These are phyloP conservation scores for Falco peregrinus DNA, from an alignment of 2,797 vertebrate genomes.

Conservation along the genomic window DNA sequence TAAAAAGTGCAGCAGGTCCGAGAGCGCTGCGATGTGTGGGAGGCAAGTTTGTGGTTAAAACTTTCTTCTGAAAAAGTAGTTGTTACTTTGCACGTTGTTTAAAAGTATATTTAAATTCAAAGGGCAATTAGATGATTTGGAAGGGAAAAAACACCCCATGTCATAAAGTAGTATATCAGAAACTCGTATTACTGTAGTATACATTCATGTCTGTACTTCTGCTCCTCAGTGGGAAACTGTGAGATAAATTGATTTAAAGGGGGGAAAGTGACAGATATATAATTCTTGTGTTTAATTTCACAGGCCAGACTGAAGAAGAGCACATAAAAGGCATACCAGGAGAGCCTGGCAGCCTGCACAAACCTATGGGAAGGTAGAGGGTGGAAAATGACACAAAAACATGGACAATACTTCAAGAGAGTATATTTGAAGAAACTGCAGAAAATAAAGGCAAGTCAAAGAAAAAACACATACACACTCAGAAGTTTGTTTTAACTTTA, in stretches of 20 bases:
- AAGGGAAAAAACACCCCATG: rapidly evolving
- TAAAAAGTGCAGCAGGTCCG: rapidly evolving
- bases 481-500: neutral
- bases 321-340: neutral
- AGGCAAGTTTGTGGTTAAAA: neutral
- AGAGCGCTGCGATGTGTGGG: rapidly evolving
- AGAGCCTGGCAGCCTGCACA: neutral
- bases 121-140: neutral
- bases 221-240: neutral
- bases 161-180: neutral
- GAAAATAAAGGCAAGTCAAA: neutral
- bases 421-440: rapidly evolving
- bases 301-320: neutral
- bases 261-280: neutral
- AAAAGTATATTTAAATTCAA: neutral
- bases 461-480: neutral
- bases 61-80: neutral
- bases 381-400: neutral
- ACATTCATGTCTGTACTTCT: neutral
- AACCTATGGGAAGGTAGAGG: neutral
- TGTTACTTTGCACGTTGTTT: neutral
- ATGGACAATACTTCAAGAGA: neutral
- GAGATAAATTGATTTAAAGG: neutral
- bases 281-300: neutral
- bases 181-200: neutral